A percentile compares a stretch with the other conserved stretches of the same genome.
Evolutionary conservation across 1,140 invertebrate species (phyloP).

Genomic region (Drosophila santomea): DNA sequence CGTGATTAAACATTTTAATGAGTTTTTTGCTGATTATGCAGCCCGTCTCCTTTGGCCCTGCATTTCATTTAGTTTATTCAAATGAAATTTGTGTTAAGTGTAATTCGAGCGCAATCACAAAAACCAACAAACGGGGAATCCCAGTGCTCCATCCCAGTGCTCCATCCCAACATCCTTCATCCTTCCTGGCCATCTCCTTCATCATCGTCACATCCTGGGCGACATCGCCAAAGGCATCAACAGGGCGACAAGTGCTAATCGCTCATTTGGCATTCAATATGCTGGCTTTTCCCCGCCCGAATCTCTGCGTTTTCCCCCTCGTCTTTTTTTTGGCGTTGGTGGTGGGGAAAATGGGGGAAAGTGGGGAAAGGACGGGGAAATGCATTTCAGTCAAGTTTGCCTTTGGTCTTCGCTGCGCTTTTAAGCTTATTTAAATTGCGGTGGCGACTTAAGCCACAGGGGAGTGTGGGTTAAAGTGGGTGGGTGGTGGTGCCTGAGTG

Average conservation of each 20-base stretch:
- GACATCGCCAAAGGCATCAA: slow-evolving; percentile 36
- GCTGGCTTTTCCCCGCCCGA: slow-evolving; percentile 8
- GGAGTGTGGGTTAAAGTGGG: neutral
- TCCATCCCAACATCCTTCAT: too few relatives aligned
- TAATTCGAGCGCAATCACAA: slow-evolving; percentile 57
- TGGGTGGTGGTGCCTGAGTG: neutral
- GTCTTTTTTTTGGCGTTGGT: neutral
- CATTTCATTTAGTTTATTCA: slow-evolving; percentile 53
- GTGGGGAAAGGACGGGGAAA: slow-evolving; percentile 9
- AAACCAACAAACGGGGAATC: slow-evolving; percentile 28
- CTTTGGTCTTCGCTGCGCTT: slow-evolving; percentile 65
- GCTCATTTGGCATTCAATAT: slow-evolving; percentile 74
- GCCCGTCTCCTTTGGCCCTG: slow-evolving; percentile 1
- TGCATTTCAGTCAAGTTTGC: slow-evolving; percentile 63
- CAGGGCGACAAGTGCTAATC: slow-evolving; percentile 62
- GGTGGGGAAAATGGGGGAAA: too few relatives aligned
- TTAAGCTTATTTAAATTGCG: slow-evolving; percentile 69
- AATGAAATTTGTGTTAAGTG: slow-evolving; percentile 55
- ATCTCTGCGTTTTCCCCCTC: neutral
- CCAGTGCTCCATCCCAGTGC: too few relatives aligned
- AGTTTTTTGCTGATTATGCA: slow-evolving; percentile 22
- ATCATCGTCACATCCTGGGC: slow-evolving; percentile 35
- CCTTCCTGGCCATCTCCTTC: slow-evolving; percentile 9
- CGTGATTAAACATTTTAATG: slow-evolving; percentile 31
- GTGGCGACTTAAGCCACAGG: slow-evolving; percentile 25